These are phyloP conservation scores for Melanostigma gelatinosum DNA, from an alignment of 2,113 vertebrate species.

Conservation along the genomic window DNA sequence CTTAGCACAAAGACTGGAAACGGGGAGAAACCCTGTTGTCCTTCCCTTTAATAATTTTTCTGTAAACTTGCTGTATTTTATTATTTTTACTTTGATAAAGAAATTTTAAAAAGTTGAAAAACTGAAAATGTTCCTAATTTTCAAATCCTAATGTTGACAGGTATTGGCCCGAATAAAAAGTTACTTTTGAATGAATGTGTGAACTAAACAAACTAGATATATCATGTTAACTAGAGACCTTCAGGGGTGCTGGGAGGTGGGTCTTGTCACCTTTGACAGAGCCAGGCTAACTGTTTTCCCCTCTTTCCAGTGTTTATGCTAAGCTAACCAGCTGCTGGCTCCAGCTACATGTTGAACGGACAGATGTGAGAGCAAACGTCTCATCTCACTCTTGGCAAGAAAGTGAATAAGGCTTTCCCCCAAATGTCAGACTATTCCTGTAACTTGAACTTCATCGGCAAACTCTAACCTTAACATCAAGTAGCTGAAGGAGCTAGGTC, in stretches of 20 bases:
- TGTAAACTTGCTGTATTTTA: too few species aligned
- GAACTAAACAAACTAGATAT: background rate
- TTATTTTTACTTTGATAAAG: too few species aligned
- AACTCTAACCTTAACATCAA: background rate
- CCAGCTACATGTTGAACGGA: background rate
- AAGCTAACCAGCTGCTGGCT: background rate
- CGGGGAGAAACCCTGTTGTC: background rate
- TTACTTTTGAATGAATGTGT: too few species aligned
- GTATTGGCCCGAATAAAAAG: too few species aligned
- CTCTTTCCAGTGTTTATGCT: background rate
- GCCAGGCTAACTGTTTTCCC: background rate
- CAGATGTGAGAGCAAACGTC: background rate
- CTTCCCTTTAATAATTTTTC: too few species aligned
- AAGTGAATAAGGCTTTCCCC: background rate
- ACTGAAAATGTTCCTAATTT: too few species aligned
- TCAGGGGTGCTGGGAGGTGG: background rate
- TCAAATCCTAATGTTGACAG: too few species aligned
- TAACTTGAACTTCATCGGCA: background rate
- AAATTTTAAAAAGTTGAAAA: too few species aligned
- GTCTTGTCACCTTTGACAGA: conserved; percentile 7
- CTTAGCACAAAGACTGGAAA: too few species aligned
- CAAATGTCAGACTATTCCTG: background rate
- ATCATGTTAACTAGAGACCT: background rate
- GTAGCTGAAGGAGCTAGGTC: background rate
- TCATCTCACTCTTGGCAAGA: background rate